Percentiles rank a stretch among this genome's conserved stretches.
phyloP scores from a whole-genome alignment of 2,888 invertebrate genomes.

The Girardia tigrina region DNA sequence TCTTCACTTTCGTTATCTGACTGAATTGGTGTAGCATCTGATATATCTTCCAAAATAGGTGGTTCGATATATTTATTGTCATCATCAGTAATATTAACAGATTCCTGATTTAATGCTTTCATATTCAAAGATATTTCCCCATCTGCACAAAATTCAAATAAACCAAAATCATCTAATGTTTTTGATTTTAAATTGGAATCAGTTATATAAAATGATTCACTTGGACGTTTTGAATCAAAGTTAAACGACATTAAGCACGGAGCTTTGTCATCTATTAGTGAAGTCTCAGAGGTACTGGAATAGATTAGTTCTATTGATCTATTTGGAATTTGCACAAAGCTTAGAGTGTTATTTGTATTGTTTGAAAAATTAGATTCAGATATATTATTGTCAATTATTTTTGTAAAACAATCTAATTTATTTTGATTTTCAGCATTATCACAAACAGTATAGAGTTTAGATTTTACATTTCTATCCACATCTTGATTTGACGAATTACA shows the following conservation, averaged over 20 bases:
- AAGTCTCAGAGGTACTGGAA: background rate
- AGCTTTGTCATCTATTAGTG: slow-evolving; percentile 4
- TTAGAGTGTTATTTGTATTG: background rate
- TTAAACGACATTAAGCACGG: background rate
- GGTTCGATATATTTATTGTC: slow-evolving; percentile 15
- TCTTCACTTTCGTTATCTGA: background rate
- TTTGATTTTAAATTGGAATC: background rate
- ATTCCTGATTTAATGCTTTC: background rate
- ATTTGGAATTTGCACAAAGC: background rate
- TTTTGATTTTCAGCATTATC: background rate
- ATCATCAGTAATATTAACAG: background rate
- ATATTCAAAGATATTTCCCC: slow-evolving; percentile 11
- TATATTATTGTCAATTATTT: background rate
- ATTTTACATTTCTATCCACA: background rate
- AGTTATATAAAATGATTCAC: background rate
- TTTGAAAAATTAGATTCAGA: background rate
- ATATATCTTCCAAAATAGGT: slow-evolving; percentile 15
- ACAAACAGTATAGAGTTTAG: background rate
- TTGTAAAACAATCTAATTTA: background rate
- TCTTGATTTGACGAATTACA: slow-evolving; percentile 2
- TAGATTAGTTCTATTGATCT: background rate
- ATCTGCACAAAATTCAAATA: slow-evolving; percentile 8
- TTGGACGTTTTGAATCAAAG: background rate
- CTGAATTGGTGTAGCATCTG: background rate
- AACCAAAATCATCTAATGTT: slow-evolving; percentile 18